These are phyloP conservation scores for Alethe diademata DNA, from an alignment of 2,113 vertebrate species.

Conservation along the genomic window DNA sequence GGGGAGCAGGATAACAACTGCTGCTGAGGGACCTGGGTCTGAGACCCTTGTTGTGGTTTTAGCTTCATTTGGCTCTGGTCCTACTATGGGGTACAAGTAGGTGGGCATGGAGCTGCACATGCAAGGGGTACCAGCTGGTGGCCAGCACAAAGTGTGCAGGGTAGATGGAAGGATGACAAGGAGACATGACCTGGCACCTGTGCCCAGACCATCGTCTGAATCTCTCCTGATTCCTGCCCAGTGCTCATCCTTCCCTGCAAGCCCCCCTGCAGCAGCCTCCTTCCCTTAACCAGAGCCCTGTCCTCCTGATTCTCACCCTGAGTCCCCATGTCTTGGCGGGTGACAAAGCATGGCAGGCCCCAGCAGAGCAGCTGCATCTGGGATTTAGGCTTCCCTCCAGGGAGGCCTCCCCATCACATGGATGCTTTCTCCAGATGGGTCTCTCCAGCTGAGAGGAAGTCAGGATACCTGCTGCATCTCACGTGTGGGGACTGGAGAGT, in stretches of 20 bases:
- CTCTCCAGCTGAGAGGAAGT: background rate
- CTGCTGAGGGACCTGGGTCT: background rate
- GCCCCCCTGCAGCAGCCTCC: fast-evolving
- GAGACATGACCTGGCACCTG: background rate
- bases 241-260: background rate
- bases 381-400: background rate
- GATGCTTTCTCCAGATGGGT: background rate
- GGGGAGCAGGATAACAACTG: background rate
- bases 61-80: background rate
- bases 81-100: background rate
- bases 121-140: too few relatives aligned
- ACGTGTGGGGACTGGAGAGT: background rate
- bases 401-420: fast-evolving
- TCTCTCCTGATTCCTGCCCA: background rate
- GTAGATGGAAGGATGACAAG: background rate
- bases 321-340: fast-evolving
- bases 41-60: background rate
- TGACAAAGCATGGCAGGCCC: background rate
- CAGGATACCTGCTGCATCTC: background rate
- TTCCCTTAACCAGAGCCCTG: background rate
- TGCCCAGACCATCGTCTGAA: background rate
- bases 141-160: background rate
- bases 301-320: fast-evolving
- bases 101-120: background rate
- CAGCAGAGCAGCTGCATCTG: background rate